Evolutionary conservation across 1,140 invertebrate genomes (phyloP).

Genomic region (Frieseomelitta varia): DNA sequence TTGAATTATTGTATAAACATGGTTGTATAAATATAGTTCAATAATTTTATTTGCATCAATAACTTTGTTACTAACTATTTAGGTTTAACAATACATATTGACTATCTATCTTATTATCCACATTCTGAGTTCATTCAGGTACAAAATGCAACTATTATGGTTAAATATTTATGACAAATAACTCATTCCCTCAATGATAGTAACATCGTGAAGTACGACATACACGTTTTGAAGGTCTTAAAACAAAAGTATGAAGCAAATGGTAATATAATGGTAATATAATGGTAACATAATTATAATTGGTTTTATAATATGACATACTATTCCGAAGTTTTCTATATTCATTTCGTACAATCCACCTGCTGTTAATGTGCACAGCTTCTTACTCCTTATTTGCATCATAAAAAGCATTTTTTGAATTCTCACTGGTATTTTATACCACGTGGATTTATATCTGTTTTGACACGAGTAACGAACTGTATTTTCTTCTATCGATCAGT

Average conservation of each 20-base stretch:
- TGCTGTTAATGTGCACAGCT: not conserved
- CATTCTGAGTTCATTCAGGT: not conserved
- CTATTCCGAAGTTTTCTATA: conserved; percentile 18
- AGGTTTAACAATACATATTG: not conserved
- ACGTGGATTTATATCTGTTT: not conserved
- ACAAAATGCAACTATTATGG: not conserved
- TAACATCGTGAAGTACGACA: conserved; percentile 23
- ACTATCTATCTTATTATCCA: not conserved
- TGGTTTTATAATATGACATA: not conserved
- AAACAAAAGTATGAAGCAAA: not conserved
- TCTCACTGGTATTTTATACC: not conserved
- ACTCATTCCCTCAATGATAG: not conserved
- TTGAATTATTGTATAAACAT: too few species aligned
- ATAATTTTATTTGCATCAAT: not conserved
- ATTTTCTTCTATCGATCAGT: not conserved
- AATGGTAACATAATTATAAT: not conserved
- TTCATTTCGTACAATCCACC: conserved; percentile 16
- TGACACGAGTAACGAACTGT: not conserved
- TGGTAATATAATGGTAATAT: not conserved
- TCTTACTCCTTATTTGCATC: conserved; percentile 1
- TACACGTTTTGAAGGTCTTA: conserved; percentile 21
- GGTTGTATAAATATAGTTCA: too few species aligned
- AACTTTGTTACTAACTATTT: not conserved
- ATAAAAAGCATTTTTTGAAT: not conserved
- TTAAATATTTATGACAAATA: too few species aligned